These are phyloP conservation scores for Drosophila mojavensis DNA, from an alignment of 1,140 invertebrate genomes.

Conservation along the genomic window DNA sequence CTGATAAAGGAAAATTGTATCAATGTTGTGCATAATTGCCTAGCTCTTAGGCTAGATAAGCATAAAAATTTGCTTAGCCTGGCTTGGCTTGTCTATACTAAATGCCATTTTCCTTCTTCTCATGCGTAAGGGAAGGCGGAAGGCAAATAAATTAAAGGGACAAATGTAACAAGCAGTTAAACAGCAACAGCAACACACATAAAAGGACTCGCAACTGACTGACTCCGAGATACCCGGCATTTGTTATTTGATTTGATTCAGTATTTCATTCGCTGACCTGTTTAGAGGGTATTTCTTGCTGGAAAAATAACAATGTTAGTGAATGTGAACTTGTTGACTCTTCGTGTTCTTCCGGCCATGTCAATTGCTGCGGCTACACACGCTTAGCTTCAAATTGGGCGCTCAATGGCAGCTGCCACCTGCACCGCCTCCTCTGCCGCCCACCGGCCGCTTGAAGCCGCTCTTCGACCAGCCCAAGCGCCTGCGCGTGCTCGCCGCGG, in stretches of 20 bases:
- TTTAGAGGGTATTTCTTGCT: not conserved
- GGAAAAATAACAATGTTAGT: not conserved
- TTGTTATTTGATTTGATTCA: not conserved
- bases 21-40: too few relatives aligned
- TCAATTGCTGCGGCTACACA: constrained; percentile 16
- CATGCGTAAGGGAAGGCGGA: too few relatives aligned
- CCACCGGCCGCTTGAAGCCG: constrained; percentile 25
- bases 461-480: constrained; percentile 43
- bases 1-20: too few relatives aligned
- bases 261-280: not conserved
- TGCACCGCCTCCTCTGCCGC: not conserved
- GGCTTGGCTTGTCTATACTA: too few relatives aligned
- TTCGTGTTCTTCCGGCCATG: constrained; percentile 21
- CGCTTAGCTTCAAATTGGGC: not conserved
- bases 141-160: too few relatives aligned
- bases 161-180: not conserved
- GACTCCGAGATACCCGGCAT: not conserved
- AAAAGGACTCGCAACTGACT: not conserved
- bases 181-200: not conserved
- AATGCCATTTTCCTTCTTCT: too few relatives aligned
- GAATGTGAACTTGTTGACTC: constrained; percentile 7
- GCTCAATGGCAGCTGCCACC: not conserved
- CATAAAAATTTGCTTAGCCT: too few relatives aligned
- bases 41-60: too few relatives aligned
- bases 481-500: constrained; percentile 43